These are phyloP conservation scores for Benitochromis conjunctus DNA, from an alignment of 2,113 vertebrate genomes.

Conservation along the genomic window DNA sequence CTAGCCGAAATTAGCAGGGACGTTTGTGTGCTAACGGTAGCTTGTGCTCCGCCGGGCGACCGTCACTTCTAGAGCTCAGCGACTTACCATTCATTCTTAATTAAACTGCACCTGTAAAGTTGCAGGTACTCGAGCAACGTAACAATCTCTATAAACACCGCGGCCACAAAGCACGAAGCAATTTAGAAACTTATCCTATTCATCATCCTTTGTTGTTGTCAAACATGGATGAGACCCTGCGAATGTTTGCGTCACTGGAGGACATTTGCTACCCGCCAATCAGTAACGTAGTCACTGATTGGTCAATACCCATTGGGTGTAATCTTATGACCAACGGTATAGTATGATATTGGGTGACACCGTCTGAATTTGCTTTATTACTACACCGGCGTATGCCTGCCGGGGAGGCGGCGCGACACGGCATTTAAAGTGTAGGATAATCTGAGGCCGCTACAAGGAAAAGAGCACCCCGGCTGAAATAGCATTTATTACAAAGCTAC, in stretches of 20 bases:
- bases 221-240: not conserved
- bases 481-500: not conserved
- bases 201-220: conserved; percentile 52
- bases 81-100: conserved; percentile 38
- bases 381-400: not conserved
- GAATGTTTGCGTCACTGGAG: not conserved
- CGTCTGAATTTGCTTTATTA: not conserved
- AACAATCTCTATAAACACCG: not conserved
- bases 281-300: conserved; percentile 41
- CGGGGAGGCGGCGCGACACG: not conserved
- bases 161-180: not conserved
- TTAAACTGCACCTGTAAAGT: not conserved
- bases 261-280: conserved; percentile 12
- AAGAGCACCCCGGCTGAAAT: not conserved
- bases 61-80: not conserved
- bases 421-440: not conserved
- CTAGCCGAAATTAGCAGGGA: not conserved
- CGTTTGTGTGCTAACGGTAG: conserved; percentile 21
- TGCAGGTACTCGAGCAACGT: not conserved
- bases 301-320: conserved; percentile 1
- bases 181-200: conserved; percentile 41
- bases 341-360: not conserved
- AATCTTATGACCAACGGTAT: conserved; percentile 37
- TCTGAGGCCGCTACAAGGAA: not conserved
- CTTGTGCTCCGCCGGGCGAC: not conserved